phyloP scores from a whole-genome alignment of 2,888 invertebrate species.

The Cremastobaeus sp. region DNA sequence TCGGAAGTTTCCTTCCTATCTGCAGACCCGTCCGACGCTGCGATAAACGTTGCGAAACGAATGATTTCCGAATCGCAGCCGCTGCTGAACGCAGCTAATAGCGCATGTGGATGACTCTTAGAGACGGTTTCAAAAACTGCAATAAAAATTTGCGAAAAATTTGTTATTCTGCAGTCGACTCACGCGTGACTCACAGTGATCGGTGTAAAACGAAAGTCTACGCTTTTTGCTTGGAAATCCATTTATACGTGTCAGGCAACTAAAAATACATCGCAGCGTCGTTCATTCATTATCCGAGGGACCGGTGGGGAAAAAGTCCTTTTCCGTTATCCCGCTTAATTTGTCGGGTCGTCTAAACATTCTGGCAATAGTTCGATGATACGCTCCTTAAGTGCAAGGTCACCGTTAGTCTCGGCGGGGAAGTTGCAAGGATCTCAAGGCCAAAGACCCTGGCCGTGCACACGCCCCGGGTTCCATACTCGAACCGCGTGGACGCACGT shows the following conservation, averaged over 20 bases:
- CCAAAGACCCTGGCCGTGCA: conserved; percentile 41
- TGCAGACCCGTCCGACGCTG: neutral
- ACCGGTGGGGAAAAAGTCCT: conserved; percentile 12
- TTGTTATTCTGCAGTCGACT: conserved; percentile 5
- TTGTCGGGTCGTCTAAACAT: conserved; percentile 25
- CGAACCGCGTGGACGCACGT: conserved; percentile 38
- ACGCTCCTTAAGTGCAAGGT: conserved; percentile 42
- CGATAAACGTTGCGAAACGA: too few species aligned
- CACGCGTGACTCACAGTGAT: conserved; percentile 3
- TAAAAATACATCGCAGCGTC: conserved; percentile 30
- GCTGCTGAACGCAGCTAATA: neutral
- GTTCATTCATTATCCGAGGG: conserved; percentile 28
- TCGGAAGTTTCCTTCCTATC: neutral
- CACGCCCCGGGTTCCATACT: conserved; percentile 42
- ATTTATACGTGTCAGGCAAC: conserved; percentile 3
- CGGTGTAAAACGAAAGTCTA: conserved; percentile 4
- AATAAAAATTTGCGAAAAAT: too few species aligned
- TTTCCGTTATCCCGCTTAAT: conserved; percentile 42
- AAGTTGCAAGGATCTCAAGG: conserved; percentile 35
- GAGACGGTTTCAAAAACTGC: too few species aligned
- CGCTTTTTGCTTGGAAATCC: conserved; percentile 1
- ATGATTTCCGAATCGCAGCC: too few species aligned
- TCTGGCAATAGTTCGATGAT: conserved; percentile 7
- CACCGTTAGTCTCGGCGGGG: conserved; percentile 19
- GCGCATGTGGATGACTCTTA: too few species aligned